A percentile compares a stretch with the other conserved stretches of the same genome.
These are phyloP conservation scores for Amitus sp. DNA, from an alignment of 2,888 invertebrate species.

Conservation along the genomic window DNA sequence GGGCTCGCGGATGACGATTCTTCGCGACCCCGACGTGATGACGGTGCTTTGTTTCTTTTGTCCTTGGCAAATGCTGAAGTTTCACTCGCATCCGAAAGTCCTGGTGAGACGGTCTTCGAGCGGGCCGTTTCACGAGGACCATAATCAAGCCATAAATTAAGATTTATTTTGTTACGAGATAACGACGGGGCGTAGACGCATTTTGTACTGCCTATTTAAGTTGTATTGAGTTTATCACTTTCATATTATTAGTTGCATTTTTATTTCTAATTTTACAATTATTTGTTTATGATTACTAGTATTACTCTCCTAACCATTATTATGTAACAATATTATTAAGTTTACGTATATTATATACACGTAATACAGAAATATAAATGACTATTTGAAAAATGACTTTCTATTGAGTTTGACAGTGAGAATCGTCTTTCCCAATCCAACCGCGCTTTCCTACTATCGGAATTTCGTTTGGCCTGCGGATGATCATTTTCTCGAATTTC, in stretches of 20 bases:
- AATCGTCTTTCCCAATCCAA: too few relatives aligned
- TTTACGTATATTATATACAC: constrained; percentile 35
- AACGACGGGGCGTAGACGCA: constrained; percentile 20
- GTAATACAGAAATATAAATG: constrained; percentile 29
- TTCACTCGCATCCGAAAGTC: constrained; percentile 21
- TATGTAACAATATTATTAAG: constrained; percentile 26
- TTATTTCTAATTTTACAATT: constrained; percentile 22
- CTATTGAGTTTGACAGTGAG: neutral
- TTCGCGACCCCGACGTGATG: constrained; percentile 32
- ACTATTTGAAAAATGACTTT: constrained; percentile 22
- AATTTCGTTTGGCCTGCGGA: too few relatives aligned
- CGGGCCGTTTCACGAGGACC: too few relatives aligned
- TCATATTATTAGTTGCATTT: constrained; percentile 18
- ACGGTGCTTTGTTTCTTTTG: constrained; percentile 37
- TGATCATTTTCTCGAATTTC: too few relatives aligned
- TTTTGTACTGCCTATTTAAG: constrained; percentile 14
- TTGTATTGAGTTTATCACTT: constrained; percentile 9
- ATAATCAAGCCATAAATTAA: constrained; percentile 20
- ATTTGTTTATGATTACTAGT: constrained; percentile 22
- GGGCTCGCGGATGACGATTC: constrained; percentile 22
- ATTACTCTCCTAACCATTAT: constrained; percentile 17
- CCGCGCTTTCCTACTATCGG: too few relatives aligned
- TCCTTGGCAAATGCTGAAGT: constrained; percentile 1
- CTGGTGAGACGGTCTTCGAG: too few relatives aligned
- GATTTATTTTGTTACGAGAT: constrained; percentile 28